Percentiles rank a stretch among this genome's conserved stretches.
phyloP scores from a whole-genome alignment of 2,797 vertebrate species.

The Champsocephalus esox region DNA sequence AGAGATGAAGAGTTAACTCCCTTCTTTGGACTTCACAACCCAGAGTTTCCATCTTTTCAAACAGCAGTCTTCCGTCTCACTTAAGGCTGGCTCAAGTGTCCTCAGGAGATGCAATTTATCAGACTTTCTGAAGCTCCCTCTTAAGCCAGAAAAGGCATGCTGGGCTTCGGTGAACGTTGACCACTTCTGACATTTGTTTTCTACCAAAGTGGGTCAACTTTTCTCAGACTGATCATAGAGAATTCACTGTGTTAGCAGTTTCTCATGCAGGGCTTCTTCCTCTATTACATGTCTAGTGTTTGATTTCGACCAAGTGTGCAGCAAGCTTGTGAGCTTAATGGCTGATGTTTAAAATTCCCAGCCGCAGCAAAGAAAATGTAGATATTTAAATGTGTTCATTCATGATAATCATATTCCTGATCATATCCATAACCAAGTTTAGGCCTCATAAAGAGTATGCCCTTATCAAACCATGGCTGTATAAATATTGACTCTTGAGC shows the following conservation, averaged over 20 bases:
- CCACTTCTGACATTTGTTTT: constrained; percentile 32
- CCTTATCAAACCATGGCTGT: constrained; percentile 28
- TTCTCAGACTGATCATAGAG: background rate
- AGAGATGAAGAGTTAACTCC: background rate
- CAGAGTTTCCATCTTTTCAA: background rate
- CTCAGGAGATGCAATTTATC: background rate
- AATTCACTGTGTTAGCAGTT: constrained; percentile 8
- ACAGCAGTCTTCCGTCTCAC: background rate
- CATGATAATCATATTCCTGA: background rate
- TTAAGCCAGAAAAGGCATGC: constrained; percentile 6
- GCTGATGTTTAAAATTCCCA: background rate
- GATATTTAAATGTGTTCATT: background rate
- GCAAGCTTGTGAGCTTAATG: background rate
- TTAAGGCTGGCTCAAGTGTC: background rate
- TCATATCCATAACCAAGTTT: background rate
- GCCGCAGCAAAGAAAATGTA: constrained; percentile 3
- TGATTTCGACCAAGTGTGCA: constrained; percentile 3
- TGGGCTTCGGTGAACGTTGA: constrained; percentile 21
- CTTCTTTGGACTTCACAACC: background rate
- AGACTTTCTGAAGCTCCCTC: background rate
- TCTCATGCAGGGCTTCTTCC: constrained; percentile 19
- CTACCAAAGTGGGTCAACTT: constrained; percentile 21
- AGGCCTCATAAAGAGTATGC: constrained; percentile 4
- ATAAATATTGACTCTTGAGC: constrained; percentile 44
- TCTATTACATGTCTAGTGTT: constrained; percentile 13